Conservation (phyloP, 2,797 vertebrate genomes). For the Bryconaethiops microstoma region DNA sequence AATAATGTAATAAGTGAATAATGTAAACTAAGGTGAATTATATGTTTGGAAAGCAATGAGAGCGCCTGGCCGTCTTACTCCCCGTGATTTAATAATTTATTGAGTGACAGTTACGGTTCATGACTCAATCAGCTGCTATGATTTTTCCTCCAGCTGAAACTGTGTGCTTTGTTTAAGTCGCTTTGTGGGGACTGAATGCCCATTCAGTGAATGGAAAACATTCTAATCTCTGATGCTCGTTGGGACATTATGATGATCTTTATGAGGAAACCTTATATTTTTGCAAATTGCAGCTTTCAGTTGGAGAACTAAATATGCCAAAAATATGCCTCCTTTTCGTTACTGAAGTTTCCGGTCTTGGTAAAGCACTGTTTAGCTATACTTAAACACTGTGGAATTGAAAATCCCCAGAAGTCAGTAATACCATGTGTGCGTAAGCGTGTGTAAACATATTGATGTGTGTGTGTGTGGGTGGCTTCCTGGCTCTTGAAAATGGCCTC, state of each 20-base stretch:
- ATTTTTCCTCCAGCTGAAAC: background rate
- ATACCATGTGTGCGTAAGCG: slow-evolving; percentile 18
- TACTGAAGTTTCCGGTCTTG: background rate
- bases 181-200: background rate
- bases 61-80: too few relatives aligned
- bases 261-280: background rate
- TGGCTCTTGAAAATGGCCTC: slow-evolving; percentile 36
- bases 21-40: too few relatives aligned
- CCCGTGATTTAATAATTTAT: background rate
- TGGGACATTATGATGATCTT: background rate
- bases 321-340: background rate
- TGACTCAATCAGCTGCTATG: slow-evolving; percentile 1
- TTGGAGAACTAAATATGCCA: background rate
- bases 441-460: background rate
- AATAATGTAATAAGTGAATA: too few relatives aligned
- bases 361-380: background rate
- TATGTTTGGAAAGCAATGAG: too few relatives aligned
- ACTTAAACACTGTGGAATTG: background rate
- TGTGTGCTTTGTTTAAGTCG: background rate
- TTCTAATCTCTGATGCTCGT: background rate
- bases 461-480: slow-evolving; percentile 20
- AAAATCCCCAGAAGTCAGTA: background rate
- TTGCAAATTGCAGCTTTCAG: background rate
- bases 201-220: background rate
- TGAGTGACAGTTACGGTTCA: background rate